Conservation (phyloP, 1,140 invertebrate genomes). For the Nasonia longicornis region DNA sequence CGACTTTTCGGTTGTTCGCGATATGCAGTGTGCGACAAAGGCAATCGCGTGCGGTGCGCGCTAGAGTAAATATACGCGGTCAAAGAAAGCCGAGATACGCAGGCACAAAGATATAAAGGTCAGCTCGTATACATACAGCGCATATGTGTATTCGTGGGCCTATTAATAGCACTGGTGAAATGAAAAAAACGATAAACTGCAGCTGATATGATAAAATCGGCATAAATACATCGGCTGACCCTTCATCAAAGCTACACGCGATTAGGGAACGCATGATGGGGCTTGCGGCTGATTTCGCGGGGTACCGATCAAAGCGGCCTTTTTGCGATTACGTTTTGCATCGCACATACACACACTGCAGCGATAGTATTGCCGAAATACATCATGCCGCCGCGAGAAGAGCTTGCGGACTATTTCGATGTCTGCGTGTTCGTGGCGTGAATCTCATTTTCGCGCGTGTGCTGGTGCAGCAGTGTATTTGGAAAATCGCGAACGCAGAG, state of each 20-base stretch:
- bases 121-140: neutral
- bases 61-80: neutral
- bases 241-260: neutral
- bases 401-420: constrained; percentile 44
- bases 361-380: neutral
- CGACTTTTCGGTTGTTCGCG: no score
- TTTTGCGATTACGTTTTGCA: constrained; percentile 31
- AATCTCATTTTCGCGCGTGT: neutral
- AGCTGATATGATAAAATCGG: neutral
- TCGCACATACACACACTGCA: neutral
- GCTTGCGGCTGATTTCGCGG: constrained; percentile 14
- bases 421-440: constrained; percentile 32
- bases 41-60: no score
- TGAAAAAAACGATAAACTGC: neutral
- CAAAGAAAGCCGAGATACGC: neutral
- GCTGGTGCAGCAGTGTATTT: neutral
- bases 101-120: neutral
- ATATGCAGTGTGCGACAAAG: no score
- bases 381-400: neutral
- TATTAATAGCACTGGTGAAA: neutral
- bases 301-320: constrained; percentile 25
- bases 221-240: neutral
- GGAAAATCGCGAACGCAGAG: neutral
- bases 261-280: neutral
- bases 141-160: no score